These are phyloP conservation scores for Athetis lepigone DNA, from an alignment of 2,888 invertebrate genomes.

Conservation along the genomic window DNA sequence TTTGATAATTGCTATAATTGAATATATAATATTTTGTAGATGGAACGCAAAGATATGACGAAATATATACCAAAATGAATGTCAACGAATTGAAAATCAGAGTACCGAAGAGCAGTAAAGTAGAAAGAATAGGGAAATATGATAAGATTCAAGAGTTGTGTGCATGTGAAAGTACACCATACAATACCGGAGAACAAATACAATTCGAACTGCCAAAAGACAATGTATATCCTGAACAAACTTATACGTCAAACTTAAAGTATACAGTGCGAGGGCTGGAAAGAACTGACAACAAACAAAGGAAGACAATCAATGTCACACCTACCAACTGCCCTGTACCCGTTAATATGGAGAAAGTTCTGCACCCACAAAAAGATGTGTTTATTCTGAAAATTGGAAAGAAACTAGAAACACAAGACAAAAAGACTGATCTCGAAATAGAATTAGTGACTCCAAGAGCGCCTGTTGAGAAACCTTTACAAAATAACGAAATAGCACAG, in stretches of 20 bases:
- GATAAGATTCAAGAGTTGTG: constrained; percentile 85
- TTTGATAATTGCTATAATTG: too few relatives aligned
- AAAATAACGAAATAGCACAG: constrained; percentile 71
- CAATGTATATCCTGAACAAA: constrained; percentile 69
- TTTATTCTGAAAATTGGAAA: constrained; percentile 88
- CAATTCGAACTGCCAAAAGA: constrained; percentile 84
- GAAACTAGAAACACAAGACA: constrained; percentile 85
- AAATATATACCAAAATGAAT: constrained; percentile 87
- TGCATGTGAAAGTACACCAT: constrained; percentile 79
- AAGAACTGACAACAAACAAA: constrained; percentile 74
- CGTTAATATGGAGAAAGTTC: constrained; percentile 80
- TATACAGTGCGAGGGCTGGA: constrained; percentile 80
- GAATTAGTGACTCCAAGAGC: constrained; percentile 85
- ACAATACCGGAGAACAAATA: constrained; percentile 85
- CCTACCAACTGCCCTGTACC: constrained; percentile 84
- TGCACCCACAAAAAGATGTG: constrained; percentile 83
- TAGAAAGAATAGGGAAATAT: constrained; percentile 81
- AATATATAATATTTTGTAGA: constrained; percentile 70
- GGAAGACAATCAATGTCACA: constrained; percentile 81
- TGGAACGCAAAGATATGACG: constrained; percentile 78
- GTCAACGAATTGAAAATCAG: constrained; percentile 85
- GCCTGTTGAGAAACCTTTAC: constrained; percentile 67
- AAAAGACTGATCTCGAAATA: constrained; percentile 87
- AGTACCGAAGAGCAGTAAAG: constrained; percentile 83
- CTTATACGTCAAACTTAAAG: constrained; percentile 80